These are phyloP conservation scores for Microchrysa polita DNA, from an alignment of 2,888 invertebrate species.

Conservation along the genomic window DNA sequence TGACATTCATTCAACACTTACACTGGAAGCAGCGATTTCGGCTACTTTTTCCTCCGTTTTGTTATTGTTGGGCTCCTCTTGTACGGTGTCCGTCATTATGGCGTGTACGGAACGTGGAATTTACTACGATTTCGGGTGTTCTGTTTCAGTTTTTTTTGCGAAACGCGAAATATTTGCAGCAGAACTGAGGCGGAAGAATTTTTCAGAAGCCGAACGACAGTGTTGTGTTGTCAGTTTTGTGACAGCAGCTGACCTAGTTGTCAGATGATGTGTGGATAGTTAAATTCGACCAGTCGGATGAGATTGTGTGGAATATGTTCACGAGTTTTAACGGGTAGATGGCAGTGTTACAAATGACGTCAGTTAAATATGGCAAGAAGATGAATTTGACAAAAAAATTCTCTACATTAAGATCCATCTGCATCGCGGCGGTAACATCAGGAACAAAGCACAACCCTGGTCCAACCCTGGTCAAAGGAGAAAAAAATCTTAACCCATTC, in stretches of 20 bases:
- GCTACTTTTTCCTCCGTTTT: conserved; percentile 57
- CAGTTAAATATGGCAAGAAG: conserved; percentile 5
- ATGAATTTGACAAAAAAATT: too few species aligned
- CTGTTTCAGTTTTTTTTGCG: not conserved
- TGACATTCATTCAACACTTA: conserved; percentile 53
- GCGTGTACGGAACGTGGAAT: not conserved
- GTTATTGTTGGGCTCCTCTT: conserved; percentile 54
- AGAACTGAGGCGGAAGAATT: conserved; percentile 35
- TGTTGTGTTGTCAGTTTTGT: conserved; percentile 56
- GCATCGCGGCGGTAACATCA: too few species aligned
- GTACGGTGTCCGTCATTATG: conserved; percentile 54
- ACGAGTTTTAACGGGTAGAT: not conserved
- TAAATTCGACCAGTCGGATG: conserved; percentile 3
- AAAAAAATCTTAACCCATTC: too few species aligned
- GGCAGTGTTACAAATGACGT: conserved; percentile 17
- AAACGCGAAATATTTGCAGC: conserved; percentile 1
- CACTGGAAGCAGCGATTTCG: conserved; percentile 63
- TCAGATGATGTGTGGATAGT: conserved; percentile 15
- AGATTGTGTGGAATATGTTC: not conserved
- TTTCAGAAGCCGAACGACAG: conserved; percentile 36
- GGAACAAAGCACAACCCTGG: too few species aligned
- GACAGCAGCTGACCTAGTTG: conserved; percentile 50
- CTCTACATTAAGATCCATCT: too few species aligned
- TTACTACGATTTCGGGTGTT: not conserved
- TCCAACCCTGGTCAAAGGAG: too few species aligned